Percentiles rank a stretch among this genome's conserved stretches.
Evolutionary conservation across 30 jellyfish, hydroid and myxozoan species (phyloP).

Genomic region (Hydractinia symbiolongicarpus): DNA sequence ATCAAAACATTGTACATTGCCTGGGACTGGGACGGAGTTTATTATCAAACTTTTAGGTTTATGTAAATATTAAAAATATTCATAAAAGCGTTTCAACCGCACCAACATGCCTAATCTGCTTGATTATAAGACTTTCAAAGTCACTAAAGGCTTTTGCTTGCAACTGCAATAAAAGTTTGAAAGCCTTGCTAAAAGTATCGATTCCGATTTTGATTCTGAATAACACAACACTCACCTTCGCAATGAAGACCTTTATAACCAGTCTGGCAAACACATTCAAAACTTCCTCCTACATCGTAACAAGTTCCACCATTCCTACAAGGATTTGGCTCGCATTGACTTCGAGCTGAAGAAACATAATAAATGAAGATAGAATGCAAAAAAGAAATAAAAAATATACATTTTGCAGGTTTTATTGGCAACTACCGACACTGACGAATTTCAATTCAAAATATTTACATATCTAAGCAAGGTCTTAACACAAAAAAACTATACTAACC

Average conservation of each 20-base stretch:
- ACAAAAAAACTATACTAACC: background rate
- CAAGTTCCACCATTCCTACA: slow-evolving; percentile 98
- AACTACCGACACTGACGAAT: background rate
- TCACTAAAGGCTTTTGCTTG: background rate
- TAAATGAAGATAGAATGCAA: background rate
- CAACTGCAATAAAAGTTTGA: no score
- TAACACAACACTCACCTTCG: slow-evolving; percentile 50
- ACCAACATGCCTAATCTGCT: no score
- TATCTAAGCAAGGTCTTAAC: no score
- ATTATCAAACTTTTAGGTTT: background rate
- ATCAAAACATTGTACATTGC: no score
- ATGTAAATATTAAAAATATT: no score
- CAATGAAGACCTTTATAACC: slow-evolving; percentile 93
- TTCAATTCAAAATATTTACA: no score
- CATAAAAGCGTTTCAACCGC: no score
- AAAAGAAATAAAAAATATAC: no score
- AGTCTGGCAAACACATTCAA: slow-evolving; percentile 97
- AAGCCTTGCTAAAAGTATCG: no score
- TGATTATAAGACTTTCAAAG: background rate
- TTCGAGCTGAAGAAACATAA: slow-evolving; percentile 62
- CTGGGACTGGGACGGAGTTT: no score
- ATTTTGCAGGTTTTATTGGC: background rate
- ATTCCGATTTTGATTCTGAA: no score
- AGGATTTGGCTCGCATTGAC: slow-evolving; percentile 97
- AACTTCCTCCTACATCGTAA: slow-evolving; percentile 96